Evolutionary conservation across 1,140 invertebrate species (phyloP), one percentile per base, ranked within the genome.

Genomic region (Ladona fulva): DNA sequence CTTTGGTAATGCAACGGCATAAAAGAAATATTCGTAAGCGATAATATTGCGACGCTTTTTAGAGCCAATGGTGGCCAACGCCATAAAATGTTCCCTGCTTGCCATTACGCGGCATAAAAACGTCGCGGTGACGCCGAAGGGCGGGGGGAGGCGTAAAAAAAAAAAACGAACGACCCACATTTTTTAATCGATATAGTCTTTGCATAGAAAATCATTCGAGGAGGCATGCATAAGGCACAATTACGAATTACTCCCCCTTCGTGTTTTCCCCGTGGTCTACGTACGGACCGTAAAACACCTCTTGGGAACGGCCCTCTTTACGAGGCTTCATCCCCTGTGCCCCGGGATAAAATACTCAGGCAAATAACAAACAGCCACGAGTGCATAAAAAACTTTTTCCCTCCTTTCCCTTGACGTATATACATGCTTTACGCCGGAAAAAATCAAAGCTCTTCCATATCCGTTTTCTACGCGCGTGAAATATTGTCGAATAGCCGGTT

Each of bases 1-100:
- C 52, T 66, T 66, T 16, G 52, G 52, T 66, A 66, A 66, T 66
- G n/a, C 52, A 66, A 66, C 52, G 14, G n/a, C 52, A 66, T 66
- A 66, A 66, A 66, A 66, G 52, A 66, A 66, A 66, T 66, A 66
- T 66, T 66, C 52, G 52, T 22, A 66, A 66, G 52, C 52, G 52
- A 66, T 66, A 66, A 66, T 66, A 66, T 66, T 6, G 52, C 52
- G 12, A 66, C 1, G 3, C 52, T 66, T 22, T 66, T 22, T 16
- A 66, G 1, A 66, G 52, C 5, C 52, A 12, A 66, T 22, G 52
- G 52, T 22, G 52, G 52, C 5, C 29, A 37, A 12, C 52, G 52
- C n/a, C 52, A 66, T 66, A 66, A 66, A 66, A 66, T 12, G 14
- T 66, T 22, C 52, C n/a, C 52, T 12, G n/a, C 52, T 22, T 16